Percentiles rank a stretch among this genome's conserved stretches.
Conservation (phyloP, 2,888 invertebrate genomes). For the Palloptera scutellata region DNA sequence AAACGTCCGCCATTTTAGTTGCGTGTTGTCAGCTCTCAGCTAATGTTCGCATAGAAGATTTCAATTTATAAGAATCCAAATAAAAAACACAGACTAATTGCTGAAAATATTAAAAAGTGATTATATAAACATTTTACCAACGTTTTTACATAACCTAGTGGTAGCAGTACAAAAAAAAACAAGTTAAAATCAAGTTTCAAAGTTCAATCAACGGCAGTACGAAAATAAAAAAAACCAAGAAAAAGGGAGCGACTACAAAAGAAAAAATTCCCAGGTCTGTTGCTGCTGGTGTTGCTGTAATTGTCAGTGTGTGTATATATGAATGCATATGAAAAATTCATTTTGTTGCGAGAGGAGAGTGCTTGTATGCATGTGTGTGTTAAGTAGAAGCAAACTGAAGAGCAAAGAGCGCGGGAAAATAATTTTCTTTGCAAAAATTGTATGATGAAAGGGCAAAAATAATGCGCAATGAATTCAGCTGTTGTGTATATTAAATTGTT, state of each 20-base stretch:
- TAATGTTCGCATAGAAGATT: conserved; percentile 44
- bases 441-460: too few relatives aligned
- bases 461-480: too few relatives aligned
- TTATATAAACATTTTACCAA: conserved; percentile 41
- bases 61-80: conserved; percentile 44
- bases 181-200: conserved; percentile 15
- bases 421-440: too few relatives aligned
- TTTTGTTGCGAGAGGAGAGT: conserved; percentile 23
- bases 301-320: conserved; percentile 36
- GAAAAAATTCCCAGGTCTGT: conserved; percentile 59
- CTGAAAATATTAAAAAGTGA: conserved; percentile 48
- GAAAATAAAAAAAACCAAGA: conserved; percentile 14
- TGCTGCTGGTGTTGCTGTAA: conserved; percentile 44
- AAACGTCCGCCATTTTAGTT: conserved; percentile 58
- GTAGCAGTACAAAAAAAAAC: conserved; percentile 38
- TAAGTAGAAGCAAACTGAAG: conserved; percentile 36
- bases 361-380: conserved; percentile 27
- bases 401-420: too few relatives aligned
- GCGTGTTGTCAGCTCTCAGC: conserved; percentile 56
- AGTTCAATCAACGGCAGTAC: conserved; percentile 14
- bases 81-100: conserved; percentile 48
- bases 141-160: conserved; percentile 40
- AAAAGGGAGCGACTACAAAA: conserved; percentile 40
- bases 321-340: conserved; percentile 31
- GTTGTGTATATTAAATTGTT: too few relatives aligned